Evolutionary conservation across 2,113 vertebrate genomes (phyloP).

Genomic region (Forbesichthys papilliferus): DNA sequence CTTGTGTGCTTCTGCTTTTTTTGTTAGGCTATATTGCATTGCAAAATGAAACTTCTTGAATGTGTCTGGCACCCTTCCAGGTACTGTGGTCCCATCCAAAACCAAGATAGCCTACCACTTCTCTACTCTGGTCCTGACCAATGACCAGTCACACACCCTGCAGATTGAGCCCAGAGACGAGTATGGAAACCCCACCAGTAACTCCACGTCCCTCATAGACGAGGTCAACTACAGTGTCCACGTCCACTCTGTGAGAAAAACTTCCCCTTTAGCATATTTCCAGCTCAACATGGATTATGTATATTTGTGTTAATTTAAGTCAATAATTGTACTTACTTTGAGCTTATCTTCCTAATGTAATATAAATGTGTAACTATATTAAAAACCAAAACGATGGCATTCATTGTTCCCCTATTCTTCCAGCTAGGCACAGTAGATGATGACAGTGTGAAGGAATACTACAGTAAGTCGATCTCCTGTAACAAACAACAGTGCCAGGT

Average conservation of each 20-base stretch:
- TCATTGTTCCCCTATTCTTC: slow-evolving; percentile 20
- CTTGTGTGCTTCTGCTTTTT: too few species aligned
- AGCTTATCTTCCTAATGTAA: neutral
- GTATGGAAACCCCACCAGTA: slow-evolving; percentile 95
- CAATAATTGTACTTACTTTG: neutral
- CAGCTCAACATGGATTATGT: slow-evolving; percentile 2
- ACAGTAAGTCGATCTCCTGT: slow-evolving; percentile 86
- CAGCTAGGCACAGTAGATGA: slow-evolving; percentile 91
- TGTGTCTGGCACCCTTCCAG: slow-evolving; percentile 70
- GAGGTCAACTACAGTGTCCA: slow-evolving; percentile 89
- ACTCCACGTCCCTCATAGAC: slow-evolving; percentile 87
- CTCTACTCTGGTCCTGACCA: slow-evolving; percentile 94
- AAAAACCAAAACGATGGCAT: slow-evolving; percentile 7
- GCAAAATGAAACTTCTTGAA: neutral
- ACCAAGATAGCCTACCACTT: slow-evolving; percentile 98
- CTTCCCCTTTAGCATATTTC: neutral
- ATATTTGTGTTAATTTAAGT: neutral
- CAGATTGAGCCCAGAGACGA: slow-evolving; percentile 96
- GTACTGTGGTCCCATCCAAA: slow-evolving; percentile 95
- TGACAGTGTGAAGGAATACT: slow-evolving; percentile 81
- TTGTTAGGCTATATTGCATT: neutral
- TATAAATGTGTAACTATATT: neutral
- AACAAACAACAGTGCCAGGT: slow-evolving; percentile 89
- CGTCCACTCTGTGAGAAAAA: slow-evolving; percentile 73
- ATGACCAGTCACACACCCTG: slow-evolving; percentile 90